phyloP scores from a whole-genome alignment of 2,113 vertebrate genomes.

The Pteruthius melanotis region DNA sequence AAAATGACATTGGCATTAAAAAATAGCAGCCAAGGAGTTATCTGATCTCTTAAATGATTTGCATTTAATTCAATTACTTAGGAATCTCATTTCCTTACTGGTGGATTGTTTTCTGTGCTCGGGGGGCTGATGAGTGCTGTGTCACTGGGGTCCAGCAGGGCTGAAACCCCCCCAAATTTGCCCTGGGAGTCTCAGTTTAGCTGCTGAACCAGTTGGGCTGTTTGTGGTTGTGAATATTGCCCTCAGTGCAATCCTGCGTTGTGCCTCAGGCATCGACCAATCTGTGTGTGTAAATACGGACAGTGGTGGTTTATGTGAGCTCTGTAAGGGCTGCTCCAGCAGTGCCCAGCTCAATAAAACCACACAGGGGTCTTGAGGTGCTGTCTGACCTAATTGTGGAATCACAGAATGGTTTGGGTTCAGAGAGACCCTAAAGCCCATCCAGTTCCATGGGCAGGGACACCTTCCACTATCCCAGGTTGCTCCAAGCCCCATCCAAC shows the following conservation, averaged over 20 bases:
- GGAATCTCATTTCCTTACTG: not conserved
- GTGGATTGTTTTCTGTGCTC: not conserved
- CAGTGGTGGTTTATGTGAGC: rapidly evolving
- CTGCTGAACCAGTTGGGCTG: not conserved
- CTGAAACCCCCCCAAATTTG: not conserved
- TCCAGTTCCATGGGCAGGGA: not conserved
- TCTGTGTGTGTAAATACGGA: rapidly evolving
- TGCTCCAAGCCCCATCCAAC: rapidly evolving
- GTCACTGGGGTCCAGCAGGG: not conserved
- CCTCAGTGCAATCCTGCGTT: not conserved
- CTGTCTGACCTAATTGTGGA: not conserved
- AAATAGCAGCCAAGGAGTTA: not conserved
- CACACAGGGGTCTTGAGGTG: rapidly evolving
- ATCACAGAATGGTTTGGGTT: not conserved
- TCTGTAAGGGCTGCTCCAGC: not conserved
- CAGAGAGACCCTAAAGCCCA: not conserved
- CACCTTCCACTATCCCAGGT: not conserved
- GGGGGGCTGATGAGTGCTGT: not conserved
- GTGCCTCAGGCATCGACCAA: rapidly evolving
- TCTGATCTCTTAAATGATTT: not conserved
- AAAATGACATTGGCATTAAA: not conserved
- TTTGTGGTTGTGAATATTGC: not conserved
- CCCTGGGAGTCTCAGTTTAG: not conserved
- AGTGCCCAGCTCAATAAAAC: not conserved
- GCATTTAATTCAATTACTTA: not conserved